Conservation (phyloP, 2,888 invertebrate genomes). For the Melanotus villosus region DNA sequence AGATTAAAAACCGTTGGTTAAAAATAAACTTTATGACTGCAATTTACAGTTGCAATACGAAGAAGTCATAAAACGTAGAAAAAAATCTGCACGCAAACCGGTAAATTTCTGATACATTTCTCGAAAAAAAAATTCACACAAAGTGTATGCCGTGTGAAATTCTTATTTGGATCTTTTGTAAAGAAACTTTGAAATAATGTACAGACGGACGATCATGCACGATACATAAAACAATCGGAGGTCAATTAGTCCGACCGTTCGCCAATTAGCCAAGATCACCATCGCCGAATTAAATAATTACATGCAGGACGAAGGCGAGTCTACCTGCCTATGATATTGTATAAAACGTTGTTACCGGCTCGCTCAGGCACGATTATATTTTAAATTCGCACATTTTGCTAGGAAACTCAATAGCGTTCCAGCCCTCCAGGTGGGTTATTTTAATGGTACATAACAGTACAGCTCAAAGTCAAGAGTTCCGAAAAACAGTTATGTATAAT, state of each 20-base stretch:
- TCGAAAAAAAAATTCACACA: no score
- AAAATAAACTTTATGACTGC: no score
- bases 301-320: conserved; percentile 36
- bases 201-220: conserved; percentile 38
- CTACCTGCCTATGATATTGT: conserved; percentile 40
- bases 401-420: neutral
- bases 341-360: conserved; percentile 1
- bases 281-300: conserved; percentile 49
- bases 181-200: conserved; percentile 19
- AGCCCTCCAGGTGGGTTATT: neutral
- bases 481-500: conserved; percentile 31
- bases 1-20: no score
- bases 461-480: neutral
- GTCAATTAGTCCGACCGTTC: conserved; percentile 45
- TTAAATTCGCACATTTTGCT: conserved; percentile 10
- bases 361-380: conserved; percentile 9
- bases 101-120: no score
- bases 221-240: conserved; percentile 46
- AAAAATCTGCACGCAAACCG: no score
- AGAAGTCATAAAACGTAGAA: no score
- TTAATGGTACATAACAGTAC: conserved; percentile 26
- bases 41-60: no score
- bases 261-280: conserved; percentile 47
- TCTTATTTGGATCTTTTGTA: neutral
- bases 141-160: no score